Evolutionary conservation across 2,113 vertebrate species (phyloP).

Genomic region (Pyrgilauda ruficollis): DNA sequence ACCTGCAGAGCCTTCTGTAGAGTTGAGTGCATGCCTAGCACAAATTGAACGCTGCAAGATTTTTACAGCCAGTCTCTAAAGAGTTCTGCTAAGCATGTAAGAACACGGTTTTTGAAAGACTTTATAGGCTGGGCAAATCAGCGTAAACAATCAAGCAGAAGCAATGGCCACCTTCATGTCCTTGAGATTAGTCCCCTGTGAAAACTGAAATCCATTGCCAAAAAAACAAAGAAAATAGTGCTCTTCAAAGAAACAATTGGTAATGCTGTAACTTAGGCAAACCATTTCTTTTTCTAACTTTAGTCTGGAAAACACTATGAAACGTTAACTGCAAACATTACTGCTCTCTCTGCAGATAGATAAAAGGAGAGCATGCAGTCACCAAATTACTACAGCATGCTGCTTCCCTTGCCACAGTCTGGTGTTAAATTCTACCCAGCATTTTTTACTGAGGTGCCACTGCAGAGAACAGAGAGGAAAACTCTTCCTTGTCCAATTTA

Average conservation of each 20-base stretch:
- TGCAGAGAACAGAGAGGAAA: not conserved
- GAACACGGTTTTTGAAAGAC: not conserved
- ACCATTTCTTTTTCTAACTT: not conserved
- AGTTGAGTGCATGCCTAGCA: not conserved
- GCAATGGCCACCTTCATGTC: not conserved
- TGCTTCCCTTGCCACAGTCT: not conserved
- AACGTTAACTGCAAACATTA: not conserved
- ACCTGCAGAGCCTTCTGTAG: not conserved
- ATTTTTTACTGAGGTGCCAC: not conserved
- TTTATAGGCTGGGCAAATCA: not conserved
- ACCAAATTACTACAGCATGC: not conserved
- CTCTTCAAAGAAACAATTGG: not conserved
- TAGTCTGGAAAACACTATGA: not conserved
- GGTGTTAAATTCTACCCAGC: not conserved
- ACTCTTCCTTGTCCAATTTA: not conserved
- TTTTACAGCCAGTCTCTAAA: not conserved
- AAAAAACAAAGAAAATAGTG: not conserved
- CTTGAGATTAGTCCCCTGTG: not conserved
- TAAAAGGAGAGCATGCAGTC: not conserved
- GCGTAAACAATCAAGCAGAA: slow-evolving; percentile 3
- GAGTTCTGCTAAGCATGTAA: not conserved
- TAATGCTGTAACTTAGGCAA: not conserved
- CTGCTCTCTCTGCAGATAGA: not conserved
- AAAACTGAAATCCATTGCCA: not conserved
- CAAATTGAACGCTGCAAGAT: not conserved